These are phyloP conservation scores for Engystomops pustulosus DNA, from an alignment of 2,113 vertebrate genomes.

Conservation along the genomic window DNA sequence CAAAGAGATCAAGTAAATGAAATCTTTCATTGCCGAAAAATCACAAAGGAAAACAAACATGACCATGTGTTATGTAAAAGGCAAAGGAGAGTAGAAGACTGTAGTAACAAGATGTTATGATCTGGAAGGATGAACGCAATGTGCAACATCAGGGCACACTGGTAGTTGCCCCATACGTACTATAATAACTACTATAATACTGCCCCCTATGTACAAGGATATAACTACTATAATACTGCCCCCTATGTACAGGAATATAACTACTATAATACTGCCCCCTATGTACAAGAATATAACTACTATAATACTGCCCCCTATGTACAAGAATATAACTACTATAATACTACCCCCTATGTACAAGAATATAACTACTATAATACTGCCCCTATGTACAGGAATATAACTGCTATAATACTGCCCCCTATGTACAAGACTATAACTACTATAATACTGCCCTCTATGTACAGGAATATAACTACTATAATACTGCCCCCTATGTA, in stretches of 20 bases:
- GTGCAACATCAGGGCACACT: no score
- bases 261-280: background rate
- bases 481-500: background rate
- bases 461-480: slow-evolving; percentile 17
- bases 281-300: no score
- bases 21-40: background rate
- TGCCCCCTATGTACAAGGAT: background rate
- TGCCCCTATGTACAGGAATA: slow-evolving; percentile 12
- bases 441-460: no score
- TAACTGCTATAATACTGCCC: slow-evolving; percentile 1
- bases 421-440: no score
- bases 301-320: no score
- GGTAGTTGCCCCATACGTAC: background rate
- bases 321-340: slow-evolving; percentile 24
- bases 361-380: no score
- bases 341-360: background rate
- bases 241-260: slow-evolving; percentile 16
- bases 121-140: no score
- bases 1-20: background rate
- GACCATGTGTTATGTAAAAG: background rate
- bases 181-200: slow-evolving; percentile 6
- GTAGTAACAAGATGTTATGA: no score
- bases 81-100: background rate
- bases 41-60: no score
- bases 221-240: slow-evolving; percentile 15